Percentiles rank a stretch among this genome's conserved stretches.
Conservation (phyloP, 2,797 vertebrate species). For the Kryptolebias ocellatus region DNA sequence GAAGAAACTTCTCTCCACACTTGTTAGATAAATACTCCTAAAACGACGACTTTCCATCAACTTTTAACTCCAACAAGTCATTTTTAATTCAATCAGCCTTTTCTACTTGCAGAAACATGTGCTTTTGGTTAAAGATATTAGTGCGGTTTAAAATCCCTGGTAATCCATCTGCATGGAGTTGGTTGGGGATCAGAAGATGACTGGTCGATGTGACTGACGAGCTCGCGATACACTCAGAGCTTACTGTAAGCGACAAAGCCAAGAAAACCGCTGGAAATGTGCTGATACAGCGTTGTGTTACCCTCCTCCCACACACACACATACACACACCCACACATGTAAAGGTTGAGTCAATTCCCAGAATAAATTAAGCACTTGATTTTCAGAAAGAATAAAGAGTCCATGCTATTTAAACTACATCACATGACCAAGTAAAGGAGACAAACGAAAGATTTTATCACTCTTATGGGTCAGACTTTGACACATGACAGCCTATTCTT, state of each 20-base stretch:
- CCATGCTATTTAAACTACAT: slow-evolving; percentile 8
- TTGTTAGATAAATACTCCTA: too few species aligned
- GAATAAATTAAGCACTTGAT: slow-evolving; percentile 46
- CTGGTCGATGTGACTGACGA: slow-evolving; percentile 36
- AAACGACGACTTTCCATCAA: too few species aligned
- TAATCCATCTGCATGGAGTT: slow-evolving; percentile 9
- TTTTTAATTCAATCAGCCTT: too few species aligned
- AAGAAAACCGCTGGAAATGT: slow-evolving; percentile 60
- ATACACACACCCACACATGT: slow-evolving; percentile 7
- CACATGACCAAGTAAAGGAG: slow-evolving; percentile 7
- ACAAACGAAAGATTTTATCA: neutral
- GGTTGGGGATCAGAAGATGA: slow-evolving; percentile 32
- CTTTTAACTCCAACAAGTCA: neutral
- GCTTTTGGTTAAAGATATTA: neutral
- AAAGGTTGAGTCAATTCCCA: slow-evolving; percentile 51
- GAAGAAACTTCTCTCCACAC: too few species aligned
- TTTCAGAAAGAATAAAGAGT: slow-evolving; percentile 38
- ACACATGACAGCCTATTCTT: neutral
- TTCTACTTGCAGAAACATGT: too few species aligned
- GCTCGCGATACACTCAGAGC: slow-evolving; percentile 49
- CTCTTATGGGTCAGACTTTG: neutral
- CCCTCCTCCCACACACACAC: slow-evolving; percentile 14
- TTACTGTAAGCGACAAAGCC: slow-evolving; percentile 68
- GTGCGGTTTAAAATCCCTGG: slow-evolving; percentile 2
- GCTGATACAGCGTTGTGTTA: slow-evolving; percentile 54